Conservation (phyloP, 2,888 invertebrate genomes). For the Drosophila peninsularis region DNA sequence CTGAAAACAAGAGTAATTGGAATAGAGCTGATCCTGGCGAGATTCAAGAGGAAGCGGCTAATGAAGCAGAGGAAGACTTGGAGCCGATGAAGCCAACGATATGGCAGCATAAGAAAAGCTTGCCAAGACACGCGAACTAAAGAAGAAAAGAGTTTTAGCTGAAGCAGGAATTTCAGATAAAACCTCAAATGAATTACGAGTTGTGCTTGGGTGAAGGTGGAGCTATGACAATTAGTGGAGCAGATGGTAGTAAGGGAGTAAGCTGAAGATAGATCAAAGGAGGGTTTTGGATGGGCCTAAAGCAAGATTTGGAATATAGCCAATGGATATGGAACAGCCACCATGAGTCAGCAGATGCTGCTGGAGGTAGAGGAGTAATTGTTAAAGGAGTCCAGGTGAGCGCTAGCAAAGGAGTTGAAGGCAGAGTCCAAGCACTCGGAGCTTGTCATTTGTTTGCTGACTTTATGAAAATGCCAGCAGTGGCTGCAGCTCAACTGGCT, state of each 20-base stretch:
- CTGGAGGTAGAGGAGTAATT: neutral
- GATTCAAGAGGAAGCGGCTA: neutral
- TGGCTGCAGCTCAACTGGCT: constrained; percentile 18
- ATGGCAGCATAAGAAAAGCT: neutral
- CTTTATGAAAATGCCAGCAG: constrained; percentile 63
- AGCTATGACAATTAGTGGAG: neutral
- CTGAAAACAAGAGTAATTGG: constrained; percentile 6
- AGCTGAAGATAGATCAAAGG: neutral
- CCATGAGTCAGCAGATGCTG: neutral
- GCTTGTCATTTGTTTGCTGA: constrained; percentile 76
- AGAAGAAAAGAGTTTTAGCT: neutral
- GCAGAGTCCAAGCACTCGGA: constrained; percentile 34
- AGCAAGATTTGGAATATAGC: too few relatives aligned
- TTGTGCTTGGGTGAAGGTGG: neutral
- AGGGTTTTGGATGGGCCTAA: too few relatives aligned
- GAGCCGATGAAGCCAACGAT: neutral
- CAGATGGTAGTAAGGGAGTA: neutral
- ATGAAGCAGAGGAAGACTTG: neutral
- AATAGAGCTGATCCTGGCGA: neutral
- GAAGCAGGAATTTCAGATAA: neutral
- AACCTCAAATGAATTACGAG: neutral
- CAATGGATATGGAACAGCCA: neutral
- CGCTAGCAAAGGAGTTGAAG: neutral
- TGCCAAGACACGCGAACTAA: neutral
- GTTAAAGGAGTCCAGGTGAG: neutral